Percentiles rank a stretch among this genome's conserved stretches.
Conservation (phyloP, 92 coral and sea anemone species). For the Epizoanthus ramosus region DNA sequence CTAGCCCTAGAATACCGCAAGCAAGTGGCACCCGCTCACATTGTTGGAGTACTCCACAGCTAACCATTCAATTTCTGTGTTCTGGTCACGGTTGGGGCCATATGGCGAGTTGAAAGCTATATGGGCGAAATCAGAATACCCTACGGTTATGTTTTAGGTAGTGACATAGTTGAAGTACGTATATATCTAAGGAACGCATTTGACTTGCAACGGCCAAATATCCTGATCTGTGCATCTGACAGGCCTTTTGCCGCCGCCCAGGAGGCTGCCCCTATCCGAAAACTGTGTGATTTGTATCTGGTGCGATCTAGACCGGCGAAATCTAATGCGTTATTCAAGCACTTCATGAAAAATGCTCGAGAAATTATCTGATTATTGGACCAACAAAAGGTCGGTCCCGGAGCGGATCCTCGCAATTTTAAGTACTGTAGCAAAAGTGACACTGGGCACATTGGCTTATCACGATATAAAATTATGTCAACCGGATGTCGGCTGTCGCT, state of each 20-base stretch:
- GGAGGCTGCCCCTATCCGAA: constrained; percentile 26
- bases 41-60: too few relatives aligned
- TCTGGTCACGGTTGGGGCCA: too few relatives aligned
- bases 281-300: constrained; percentile 28
- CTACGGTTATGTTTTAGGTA: too few relatives aligned
- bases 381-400: constrained; percentile 16
- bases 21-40: too few relatives aligned
- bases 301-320: background rate
- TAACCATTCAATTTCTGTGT: too few relatives aligned
- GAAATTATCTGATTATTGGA: background rate
- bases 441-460: constrained; percentile 11
- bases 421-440: background rate
- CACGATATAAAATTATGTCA: background rate
- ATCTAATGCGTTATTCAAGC: constrained; percentile 2
- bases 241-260: constrained; percentile 39
- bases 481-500: background rate
- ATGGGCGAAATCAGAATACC: too few relatives aligned
- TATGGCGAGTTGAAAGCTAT: too few relatives aligned
- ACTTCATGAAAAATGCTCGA: too few relatives aligned
- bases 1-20: too few relatives aligned
- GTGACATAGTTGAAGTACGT: too few relatives aligned
- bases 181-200: constrained; percentile 36
- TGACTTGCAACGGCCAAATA: constrained; percentile 33
- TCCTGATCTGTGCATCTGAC: constrained; percentile 21
- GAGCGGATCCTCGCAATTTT: background rate